Evolutionary conservation across 2,113 vertebrate species (phyloP).

Genomic region (Mustelus asterias): DNA sequence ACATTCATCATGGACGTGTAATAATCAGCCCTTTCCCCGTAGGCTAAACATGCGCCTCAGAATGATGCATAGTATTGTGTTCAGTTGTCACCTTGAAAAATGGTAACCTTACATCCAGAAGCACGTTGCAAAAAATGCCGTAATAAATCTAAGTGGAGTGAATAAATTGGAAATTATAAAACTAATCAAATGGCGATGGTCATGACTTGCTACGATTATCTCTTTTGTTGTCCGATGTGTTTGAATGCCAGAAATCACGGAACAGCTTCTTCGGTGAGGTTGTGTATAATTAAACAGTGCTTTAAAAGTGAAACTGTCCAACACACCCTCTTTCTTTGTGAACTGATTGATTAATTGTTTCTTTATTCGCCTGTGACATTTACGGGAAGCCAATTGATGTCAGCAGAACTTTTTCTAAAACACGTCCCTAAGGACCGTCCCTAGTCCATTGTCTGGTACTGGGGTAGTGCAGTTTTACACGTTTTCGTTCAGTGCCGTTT

Average conservation of each 20-base stretch:
- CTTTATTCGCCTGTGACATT: neutral
- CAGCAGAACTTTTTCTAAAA: neutral
- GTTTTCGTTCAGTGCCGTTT: neutral
- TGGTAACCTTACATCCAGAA: slow-evolving; percentile 28
- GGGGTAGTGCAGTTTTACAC: neutral
- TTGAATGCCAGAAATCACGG: neutral
- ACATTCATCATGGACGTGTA: slow-evolving; percentile 8
- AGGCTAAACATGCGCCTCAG: slow-evolving; percentile 14
- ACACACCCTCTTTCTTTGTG: neutral
- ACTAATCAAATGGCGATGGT: neutral
- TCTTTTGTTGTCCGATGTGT: neutral
- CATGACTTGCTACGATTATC: neutral
- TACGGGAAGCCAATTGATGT: neutral
- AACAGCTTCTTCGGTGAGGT: neutral
- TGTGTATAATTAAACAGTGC: neutral
- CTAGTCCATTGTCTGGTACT: neutral
- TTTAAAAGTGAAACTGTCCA: neutral
- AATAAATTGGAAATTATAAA: slow-evolving; percentile 21
- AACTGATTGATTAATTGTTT: neutral
- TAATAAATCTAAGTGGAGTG: slow-evolving; percentile 29
- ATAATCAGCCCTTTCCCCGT: slow-evolving; percentile 26
- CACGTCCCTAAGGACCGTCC: neutral
- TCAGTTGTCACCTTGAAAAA: slow-evolving; percentile 35
- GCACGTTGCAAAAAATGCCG: neutral
- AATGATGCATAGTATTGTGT: slow-evolving; percentile 15